Conservation (phyloP, 2,797 vertebrate genomes). For the Amblyraja radiata region DNA sequence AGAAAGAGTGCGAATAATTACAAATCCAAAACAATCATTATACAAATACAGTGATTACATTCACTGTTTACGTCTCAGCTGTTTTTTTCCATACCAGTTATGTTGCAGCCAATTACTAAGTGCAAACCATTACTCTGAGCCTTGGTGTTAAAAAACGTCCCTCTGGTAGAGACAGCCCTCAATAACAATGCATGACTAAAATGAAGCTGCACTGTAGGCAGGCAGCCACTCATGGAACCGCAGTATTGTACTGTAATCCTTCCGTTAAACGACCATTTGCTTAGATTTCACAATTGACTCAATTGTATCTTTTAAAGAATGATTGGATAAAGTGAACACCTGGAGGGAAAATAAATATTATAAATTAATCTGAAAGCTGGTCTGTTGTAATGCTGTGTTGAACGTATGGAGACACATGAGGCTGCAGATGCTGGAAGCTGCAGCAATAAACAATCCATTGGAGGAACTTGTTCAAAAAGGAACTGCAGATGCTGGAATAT, state of each 20-base stretch:
- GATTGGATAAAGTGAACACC: neutral
- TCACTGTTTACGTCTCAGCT: conserved; percentile 35
- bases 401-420: neutral
- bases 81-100: conserved; percentile 21
- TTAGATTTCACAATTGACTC: neutral
- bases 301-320: neutral
- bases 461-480: no score
- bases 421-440: no score
- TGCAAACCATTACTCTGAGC: neutral
- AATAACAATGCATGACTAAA: neutral
- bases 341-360: neutral
- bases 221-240: neutral
- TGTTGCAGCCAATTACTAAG: conserved; percentile 14
- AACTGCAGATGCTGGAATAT: no score
- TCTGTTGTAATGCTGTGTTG: neutral
- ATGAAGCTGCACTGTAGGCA: neutral
- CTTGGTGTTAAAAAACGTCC: conserved; percentile 24
- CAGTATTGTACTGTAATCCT: neutral
- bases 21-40: conserved; percentile 37
- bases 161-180: conserved; percentile 14
- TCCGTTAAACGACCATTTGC: neutral
- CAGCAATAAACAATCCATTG: no score
- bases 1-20: conserved; percentile 22
- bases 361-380: neutral
- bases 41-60: conserved; percentile 27